These are phyloP conservation scores for Ypsolopha sequella DNA, from an alignment of 2,888 invertebrate genomes.

Conservation along the genomic window DNA sequence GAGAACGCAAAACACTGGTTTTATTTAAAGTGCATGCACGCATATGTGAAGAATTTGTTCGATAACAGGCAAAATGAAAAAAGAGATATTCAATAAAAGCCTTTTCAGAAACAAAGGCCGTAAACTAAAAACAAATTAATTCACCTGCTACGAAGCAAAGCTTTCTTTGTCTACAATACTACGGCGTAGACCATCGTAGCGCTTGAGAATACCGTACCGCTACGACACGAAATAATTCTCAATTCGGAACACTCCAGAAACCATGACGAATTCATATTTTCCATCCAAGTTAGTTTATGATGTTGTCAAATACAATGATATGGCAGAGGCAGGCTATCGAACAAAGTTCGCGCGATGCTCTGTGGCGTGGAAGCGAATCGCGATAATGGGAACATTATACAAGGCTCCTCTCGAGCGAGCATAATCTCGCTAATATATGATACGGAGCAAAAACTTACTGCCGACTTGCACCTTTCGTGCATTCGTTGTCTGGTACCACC, in stretches of 20 bases:
- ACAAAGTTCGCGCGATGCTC: slow-evolving; percentile 20
- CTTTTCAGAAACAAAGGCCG: too few species aligned
- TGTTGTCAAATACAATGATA: slow-evolving; percentile 1
- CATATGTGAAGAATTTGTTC: too few species aligned
- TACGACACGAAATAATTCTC: too few species aligned
- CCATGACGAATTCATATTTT: background rate
- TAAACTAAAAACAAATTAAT: too few species aligned
- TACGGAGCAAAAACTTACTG: slow-evolving; percentile 50
- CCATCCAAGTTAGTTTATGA: background rate
- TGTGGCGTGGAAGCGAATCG: slow-evolving; percentile 49
- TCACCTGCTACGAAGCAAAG: too few species aligned
- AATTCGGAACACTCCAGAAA: background rate
- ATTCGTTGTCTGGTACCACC: slow-evolving; percentile 27
- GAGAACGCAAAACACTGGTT: too few species aligned
- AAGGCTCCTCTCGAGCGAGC: slow-evolving; percentile 50
- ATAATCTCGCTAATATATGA: slow-evolving; percentile 48
- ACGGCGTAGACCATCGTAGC: too few species aligned
- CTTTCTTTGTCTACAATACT: too few species aligned
- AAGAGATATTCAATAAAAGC: too few species aligned
- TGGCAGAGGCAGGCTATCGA: background rate
- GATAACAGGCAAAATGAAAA: too few species aligned
- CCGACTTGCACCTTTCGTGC: slow-evolving; percentile 49
- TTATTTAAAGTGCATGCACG: too few species aligned
- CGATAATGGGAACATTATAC: slow-evolving; percentile 67
- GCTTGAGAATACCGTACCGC: too few species aligned